Base-by-base conservation (phyloP, 2,797 vertebrate genomes). In the Helarctos malayanus region DNA sequence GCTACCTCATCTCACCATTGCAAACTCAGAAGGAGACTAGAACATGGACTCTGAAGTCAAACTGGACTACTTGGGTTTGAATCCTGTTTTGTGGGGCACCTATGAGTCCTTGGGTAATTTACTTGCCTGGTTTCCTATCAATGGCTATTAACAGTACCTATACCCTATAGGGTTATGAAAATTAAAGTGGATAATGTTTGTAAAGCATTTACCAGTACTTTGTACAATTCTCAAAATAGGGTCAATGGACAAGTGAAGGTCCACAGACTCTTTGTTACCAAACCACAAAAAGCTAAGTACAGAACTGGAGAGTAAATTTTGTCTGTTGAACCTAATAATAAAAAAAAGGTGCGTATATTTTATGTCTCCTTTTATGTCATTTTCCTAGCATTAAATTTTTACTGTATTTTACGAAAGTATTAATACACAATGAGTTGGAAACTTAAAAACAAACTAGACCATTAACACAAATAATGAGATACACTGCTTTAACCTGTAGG, bases 321-420 rank as follows among this genome's bases (percentile, higher is more conserved):
- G 32, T 84, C n/a, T 81, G 47, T 18, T 80, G 54, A 91, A 76
- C 78, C 57, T 81, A 95, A 57, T 56, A 65, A 61, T 59, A 78
- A 92, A 88, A 89, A 93, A 54, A 25, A 1, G 5, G 13, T 75
- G 68, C 16, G 13, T 76, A 0, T 61, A 94, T 68, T 89, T 57
- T 56, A 3, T 54, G 19, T 91, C 29, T 88, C 23, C 54, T 68
- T 84, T 59, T 80, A 56, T 52, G 4, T 65, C n/a, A 80, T 54
- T 52, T 45, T 80, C 47, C 52, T 89, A 75, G 35, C 41, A 89
- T 78, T 95, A 87, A 82, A 75, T 52, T 93, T 73, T 65, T 79
- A 69, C 18, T 89, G 1, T 59, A 95, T 89, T 91, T 96, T 91
- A 79, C 12, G 81, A 91, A 96, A 80, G 54, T 73, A 38, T 73